Conservation (phyloP, 2,113 vertebrate species). For the Percina caprodes region DNA sequence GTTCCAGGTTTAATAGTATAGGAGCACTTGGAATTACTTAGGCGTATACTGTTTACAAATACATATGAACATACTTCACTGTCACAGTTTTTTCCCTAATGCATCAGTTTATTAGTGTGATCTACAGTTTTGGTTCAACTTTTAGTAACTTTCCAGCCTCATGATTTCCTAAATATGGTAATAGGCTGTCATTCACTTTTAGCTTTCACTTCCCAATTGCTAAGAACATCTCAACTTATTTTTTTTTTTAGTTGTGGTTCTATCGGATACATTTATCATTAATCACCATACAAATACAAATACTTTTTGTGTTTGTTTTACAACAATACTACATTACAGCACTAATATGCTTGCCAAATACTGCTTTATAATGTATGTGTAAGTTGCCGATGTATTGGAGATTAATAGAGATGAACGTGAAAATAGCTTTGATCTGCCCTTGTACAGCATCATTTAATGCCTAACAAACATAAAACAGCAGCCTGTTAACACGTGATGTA, state of each 20-base stretch:
- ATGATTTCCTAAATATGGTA: not conserved
- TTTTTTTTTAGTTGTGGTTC: not conserved
- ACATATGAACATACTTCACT: not conserved
- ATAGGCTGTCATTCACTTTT: not conserved
- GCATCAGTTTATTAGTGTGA: not conserved
- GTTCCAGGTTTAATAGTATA: too few species aligned
- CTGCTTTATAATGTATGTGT: not conserved
- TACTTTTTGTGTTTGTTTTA: not conserved
- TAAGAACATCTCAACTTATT: not conserved
- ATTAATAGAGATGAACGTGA: not conserved
- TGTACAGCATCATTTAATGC: too few species aligned
- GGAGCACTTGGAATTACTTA: too few species aligned
- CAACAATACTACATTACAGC: too few species aligned
- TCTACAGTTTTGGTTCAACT: not conserved
- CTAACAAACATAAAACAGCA: not conserved
- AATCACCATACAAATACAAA: not conserved
- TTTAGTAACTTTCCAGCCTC: not conserved
- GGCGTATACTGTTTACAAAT: not conserved
- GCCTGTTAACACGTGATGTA: not conserved
- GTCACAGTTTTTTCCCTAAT: not conserved
- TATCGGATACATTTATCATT: not conserved
- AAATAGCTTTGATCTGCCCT: not conserved
- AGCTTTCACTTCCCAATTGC: conserved; percentile 24
- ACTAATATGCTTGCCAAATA: fast-evolving
- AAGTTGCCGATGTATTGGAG: not conserved